These are phyloP conservation scores for Galerucella pusilla DNA, from an alignment of 2,888 invertebrate species.

Conservation along the genomic window DNA sequence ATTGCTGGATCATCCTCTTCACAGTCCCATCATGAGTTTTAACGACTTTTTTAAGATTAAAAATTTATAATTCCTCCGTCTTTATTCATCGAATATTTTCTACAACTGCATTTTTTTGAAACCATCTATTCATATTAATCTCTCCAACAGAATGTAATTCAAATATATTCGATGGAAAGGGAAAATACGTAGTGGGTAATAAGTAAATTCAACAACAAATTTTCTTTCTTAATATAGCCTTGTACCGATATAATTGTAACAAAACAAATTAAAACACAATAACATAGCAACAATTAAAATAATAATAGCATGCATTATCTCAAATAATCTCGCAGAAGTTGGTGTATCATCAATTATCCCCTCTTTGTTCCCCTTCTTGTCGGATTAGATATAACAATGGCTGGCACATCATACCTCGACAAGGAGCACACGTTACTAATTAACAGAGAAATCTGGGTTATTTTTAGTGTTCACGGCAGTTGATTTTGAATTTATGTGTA, in stretches of 20 bases:
- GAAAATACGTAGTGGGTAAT: background rate
- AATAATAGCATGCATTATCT: constrained; percentile 45
- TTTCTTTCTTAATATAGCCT: constrained; percentile 5
- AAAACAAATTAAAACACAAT: constrained; percentile 29
- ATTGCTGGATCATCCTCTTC: too few species aligned
- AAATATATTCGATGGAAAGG: background rate
- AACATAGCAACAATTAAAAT: constrained; percentile 39
- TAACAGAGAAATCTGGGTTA: constrained; percentile 61
- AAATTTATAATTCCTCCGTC: too few species aligned
- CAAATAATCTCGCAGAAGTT: constrained; percentile 50
- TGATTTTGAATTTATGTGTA: constrained; percentile 55
- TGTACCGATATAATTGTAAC: constrained; percentile 3
- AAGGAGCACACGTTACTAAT: constrained; percentile 58
- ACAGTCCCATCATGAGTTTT: too few species aligned
- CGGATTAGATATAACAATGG: constrained; percentile 48
- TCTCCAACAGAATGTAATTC: too few species aligned
- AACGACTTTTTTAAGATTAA: too few species aligned
- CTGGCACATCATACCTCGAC: constrained; percentile 58
- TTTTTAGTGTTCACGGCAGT: constrained; percentile 57
- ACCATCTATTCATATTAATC: too few species aligned
- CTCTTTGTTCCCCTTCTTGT: constrained; percentile 41
- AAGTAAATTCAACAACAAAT: constrained; percentile 2
- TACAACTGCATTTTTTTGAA: too few species aligned
- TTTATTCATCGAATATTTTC: too few species aligned
- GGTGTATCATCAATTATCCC: constrained; percentile 55